Percentiles rank a stretch among this genome's conserved stretches.
Conservation (phyloP, 2,113 vertebrate species). For the Gymnobelideus leadbeateri region DNA sequence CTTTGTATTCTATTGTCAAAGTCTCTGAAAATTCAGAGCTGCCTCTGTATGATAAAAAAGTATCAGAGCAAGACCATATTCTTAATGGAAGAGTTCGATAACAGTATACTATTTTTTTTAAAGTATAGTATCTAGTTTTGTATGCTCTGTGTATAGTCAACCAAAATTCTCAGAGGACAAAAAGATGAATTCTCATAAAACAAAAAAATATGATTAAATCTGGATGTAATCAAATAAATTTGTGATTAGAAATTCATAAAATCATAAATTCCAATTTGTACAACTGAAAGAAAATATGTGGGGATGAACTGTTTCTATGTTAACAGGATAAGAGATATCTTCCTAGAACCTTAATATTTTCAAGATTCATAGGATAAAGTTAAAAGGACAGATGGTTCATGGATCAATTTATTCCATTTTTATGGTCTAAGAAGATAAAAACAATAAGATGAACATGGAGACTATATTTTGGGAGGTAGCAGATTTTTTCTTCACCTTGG, state of each 20-base stretch:
- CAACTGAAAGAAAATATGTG: background rate
- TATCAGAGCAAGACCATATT: background rate
- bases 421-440: background rate
- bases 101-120: background rate
- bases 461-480: background rate
- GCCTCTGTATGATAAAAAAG: background rate
- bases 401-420: background rate
- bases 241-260: background rate
- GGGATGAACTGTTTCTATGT: background rate
- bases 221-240: background rate
- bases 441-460: background rate
- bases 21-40: too few relatives aligned
- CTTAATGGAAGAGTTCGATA: background rate
- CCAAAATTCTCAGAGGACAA: background rate
- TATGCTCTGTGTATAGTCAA: background rate
- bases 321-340: background rate
- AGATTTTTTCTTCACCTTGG: background rate
- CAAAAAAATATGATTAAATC: background rate
- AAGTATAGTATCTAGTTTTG: background rate
- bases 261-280: background rate
- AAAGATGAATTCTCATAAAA: background rate
- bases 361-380: background rate
- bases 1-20: background rate
- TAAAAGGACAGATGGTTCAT: background rate
- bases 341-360: background rate